Evolutionary conservation across 2,797 vertebrate genomes (phyloP), one percentile per base, ranked within the genome.

Genomic region (Clarias laeviceps): DNA sequence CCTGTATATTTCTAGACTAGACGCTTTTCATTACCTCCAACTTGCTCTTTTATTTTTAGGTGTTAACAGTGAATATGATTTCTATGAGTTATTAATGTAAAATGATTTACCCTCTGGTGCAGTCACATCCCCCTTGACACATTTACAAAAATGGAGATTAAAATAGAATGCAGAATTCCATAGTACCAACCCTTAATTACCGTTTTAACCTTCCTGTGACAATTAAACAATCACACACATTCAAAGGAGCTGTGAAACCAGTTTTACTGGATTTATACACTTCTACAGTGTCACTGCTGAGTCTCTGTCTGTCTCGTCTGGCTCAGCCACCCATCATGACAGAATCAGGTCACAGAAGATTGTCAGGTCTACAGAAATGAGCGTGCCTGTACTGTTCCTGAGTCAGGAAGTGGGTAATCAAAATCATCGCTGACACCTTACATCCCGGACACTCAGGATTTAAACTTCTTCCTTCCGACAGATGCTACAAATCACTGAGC

Each of bases 281-380:
- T 50, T 50, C 45, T 50, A 61, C 57, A 24, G 34, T 34, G 9
- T 37, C 22, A 45, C 37, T 24, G 27, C 9, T n/a, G 22, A n/a
- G 22, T 62, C 77, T 17, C 20, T 45, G 57, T 29, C 22, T 50
- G 61, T 80, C 78, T 29, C 12, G 64, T 68, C 34, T 68, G 24
- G n/a, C 37, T 56, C 65, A 69, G 50, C 80, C 27, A 34, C 29
- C 12, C 3, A 57, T 68, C 65, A 80, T 34, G 61, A 45, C 61
- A 57, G 64, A 56, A 69, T 68, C 80, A 82, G 45, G 65, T 20
- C 24, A 56, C 20, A 57, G 50, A 32, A 24, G 18, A 82, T 56
- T 66, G 64, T 56, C 45, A 66, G 62, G 61, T 29, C 61, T 80
- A n/a, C n/a, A 80, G 17, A 40, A 80, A 80, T 27, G n/a, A 80